phyloP scores from a whole-genome alignment of 2,113 vertebrate species.

The Pachypanchax playfairii region DNA sequence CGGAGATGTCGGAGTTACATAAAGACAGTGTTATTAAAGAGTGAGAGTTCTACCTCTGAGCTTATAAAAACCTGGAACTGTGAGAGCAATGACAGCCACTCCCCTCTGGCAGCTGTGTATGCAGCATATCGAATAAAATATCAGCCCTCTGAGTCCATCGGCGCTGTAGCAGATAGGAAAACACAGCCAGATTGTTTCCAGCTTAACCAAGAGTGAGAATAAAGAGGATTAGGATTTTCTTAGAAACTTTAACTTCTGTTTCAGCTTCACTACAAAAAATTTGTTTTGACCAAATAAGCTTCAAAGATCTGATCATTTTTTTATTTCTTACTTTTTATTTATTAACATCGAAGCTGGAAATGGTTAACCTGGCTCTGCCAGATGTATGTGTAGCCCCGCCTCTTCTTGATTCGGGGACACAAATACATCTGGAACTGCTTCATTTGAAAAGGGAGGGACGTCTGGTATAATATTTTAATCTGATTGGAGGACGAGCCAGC shows the following conservation, averaged over 20 bases:
- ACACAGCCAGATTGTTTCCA: slow-evolving; percentile 51
- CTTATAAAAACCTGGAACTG: slow-evolving; percentile 61
- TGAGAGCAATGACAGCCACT: slow-evolving; percentile 67
- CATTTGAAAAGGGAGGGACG: no score
- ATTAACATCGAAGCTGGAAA: not conserved
- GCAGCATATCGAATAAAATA: slow-evolving; percentile 45
- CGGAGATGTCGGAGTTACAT: slow-evolving; percentile 13
- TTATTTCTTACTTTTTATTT: not conserved
- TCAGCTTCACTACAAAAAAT: slow-evolving; percentile 8
- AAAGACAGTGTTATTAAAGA: slow-evolving; percentile 32
- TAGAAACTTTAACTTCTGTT: slow-evolving; percentile 18
- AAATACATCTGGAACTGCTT: no score
- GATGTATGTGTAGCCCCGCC: no score
- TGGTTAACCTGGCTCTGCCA: no score
- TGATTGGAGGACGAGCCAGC: no score
- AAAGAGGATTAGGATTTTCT: slow-evolving; percentile 52
- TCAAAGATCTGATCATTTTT: not conserved
- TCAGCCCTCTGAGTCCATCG: slow-evolving; percentile 32
- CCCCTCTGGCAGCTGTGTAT: slow-evolving; percentile 33
- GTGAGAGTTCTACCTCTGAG: slow-evolving; percentile 49
- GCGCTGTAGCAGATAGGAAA: slow-evolving; percentile 35
- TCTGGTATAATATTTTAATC: no score
- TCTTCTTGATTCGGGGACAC: no score
- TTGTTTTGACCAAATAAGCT: no score
- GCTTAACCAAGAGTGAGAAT: slow-evolving; percentile 49